Conservation (phyloP, 2,797 vertebrate species). For the Xenopus petersii region DNA sequence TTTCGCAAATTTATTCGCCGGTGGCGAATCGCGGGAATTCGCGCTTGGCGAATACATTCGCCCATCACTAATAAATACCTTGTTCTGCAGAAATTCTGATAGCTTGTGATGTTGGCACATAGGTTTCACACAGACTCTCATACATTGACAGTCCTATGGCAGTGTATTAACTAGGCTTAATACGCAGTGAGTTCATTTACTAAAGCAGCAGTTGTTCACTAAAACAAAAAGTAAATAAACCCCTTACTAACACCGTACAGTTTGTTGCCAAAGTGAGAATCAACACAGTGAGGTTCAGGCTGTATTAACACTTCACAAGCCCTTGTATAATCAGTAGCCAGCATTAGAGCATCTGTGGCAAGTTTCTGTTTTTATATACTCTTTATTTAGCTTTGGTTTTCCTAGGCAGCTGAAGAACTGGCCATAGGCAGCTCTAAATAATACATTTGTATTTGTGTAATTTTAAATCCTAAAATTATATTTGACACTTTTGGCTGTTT, state of each 20-base stretch:
- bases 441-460: too few species aligned
- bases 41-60: too few species aligned
- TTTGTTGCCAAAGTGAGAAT: conserved; percentile 1
- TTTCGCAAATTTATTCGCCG: too few species aligned
- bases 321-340: conserved; percentile 67
- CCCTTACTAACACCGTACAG: background rate
- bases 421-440: too few species aligned
- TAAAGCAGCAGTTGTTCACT: background rate
- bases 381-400: conserved; percentile 34
- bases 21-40: too few species aligned
- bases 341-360: conserved; percentile 68
- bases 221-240: background rate
- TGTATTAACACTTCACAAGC: conserved; percentile 53
- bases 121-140: background rate
- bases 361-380: conserved; percentile 56
- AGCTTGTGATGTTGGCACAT: background rate
- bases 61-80: too few species aligned
- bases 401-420: too few species aligned
- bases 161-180: background rate
- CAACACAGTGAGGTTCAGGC: conserved; percentile 8
- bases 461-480: too few species aligned
- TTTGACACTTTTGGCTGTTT: too few species aligned
- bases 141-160: background rate
- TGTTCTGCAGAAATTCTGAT: background rate
- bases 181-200: background rate